Evolutionary conservation across 2,888 invertebrate genomes (phyloP).

Genomic region (Himalopsyche kuldschensis): DNA sequence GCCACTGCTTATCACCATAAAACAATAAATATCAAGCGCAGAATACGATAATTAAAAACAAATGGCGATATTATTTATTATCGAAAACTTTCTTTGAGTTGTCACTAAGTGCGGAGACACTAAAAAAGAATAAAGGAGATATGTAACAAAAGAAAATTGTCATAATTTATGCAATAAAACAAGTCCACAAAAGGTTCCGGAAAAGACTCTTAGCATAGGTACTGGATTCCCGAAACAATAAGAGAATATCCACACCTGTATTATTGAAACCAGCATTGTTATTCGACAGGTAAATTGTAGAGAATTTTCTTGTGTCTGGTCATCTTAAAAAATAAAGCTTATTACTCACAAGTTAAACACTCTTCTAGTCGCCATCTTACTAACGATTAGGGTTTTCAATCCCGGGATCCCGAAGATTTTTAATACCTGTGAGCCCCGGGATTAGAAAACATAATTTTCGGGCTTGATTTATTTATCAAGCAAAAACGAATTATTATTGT

Average conservation of each 20-base stretch:
- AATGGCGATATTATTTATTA: neutral
- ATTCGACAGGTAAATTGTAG: neutral
- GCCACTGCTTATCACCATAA: neutral
- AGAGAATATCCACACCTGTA: neutral
- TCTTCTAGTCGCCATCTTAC: too few species aligned
- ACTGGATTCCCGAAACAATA: neutral
- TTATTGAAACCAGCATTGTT: neutral
- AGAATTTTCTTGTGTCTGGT: neutral
- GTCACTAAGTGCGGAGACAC: neutral
- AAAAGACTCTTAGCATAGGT: neutral
- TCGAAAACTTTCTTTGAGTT: neutral
- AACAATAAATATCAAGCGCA: too few species aligned
- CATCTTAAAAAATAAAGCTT: too few species aligned
- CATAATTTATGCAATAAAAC: constrained; percentile 29
- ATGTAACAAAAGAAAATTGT: constrained; percentile 2
- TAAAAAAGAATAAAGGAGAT: neutral
- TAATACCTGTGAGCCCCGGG: too few species aligned
- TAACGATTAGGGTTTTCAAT: too few species aligned
- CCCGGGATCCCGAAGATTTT: too few species aligned
- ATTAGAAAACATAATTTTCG: too few species aligned
- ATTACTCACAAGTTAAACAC: too few species aligned
- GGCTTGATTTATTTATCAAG: too few species aligned
- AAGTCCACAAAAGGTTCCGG: constrained; percentile 4
- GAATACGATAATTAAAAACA: too few species aligned
- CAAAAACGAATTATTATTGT: too few species aligned